These are phyloP conservation scores for Thereuonema tuberculata DNA, from an alignment of 1,140 invertebrate species.

Conservation along the genomic window DNA sequence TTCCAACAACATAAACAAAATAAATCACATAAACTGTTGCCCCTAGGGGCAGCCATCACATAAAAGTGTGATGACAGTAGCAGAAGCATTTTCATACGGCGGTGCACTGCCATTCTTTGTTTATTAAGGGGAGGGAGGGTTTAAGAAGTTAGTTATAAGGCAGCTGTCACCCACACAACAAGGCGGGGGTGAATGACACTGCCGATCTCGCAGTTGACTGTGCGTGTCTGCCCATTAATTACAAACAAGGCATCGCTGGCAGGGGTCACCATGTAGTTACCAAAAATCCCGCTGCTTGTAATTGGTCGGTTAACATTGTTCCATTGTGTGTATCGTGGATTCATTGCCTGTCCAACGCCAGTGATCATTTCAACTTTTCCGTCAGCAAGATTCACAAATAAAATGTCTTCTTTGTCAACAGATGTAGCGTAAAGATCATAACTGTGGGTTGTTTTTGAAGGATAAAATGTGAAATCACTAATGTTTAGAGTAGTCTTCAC, in stretches of 20 bases:
- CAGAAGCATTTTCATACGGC: neutral
- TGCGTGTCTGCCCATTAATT: slow-evolving; percentile 53
- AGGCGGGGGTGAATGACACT: slow-evolving; percentile 47
- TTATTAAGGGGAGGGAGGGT: neutral
- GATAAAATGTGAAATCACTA: slow-evolving; percentile 61
- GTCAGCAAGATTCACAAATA: slow-evolving; percentile 56
- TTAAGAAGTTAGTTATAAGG: slow-evolving; percentile 14
- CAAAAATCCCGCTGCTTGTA: slow-evolving; percentile 52
- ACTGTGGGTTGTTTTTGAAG: slow-evolving; percentile 54
- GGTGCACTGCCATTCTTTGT: neutral
- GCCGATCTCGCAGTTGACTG: slow-evolving; percentile 62
- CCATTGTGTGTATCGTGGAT: slow-evolving; percentile 44
- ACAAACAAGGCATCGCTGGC: slow-evolving; percentile 56
- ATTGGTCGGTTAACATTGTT: slow-evolving; percentile 51
- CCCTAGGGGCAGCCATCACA: no score
- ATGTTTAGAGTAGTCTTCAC: slow-evolving; percentile 62
- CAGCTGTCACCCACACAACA: slow-evolving; percentile 46
- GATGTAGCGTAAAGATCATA: slow-evolving; percentile 62
- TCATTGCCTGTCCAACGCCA: slow-evolving; percentile 49
- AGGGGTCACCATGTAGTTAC: slow-evolving; percentile 58
- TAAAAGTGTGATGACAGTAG: no score
- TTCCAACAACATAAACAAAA: no score
- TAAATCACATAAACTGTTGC: no score
- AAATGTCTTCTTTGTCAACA: slow-evolving; percentile 55
- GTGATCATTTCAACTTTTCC: slow-evolving; percentile 71